A percentile compares a stretch with the other conserved stretches of the same genome.
Conservation (phyloP, 2,888 invertebrate species). For the Junonia oenone region DNA sequence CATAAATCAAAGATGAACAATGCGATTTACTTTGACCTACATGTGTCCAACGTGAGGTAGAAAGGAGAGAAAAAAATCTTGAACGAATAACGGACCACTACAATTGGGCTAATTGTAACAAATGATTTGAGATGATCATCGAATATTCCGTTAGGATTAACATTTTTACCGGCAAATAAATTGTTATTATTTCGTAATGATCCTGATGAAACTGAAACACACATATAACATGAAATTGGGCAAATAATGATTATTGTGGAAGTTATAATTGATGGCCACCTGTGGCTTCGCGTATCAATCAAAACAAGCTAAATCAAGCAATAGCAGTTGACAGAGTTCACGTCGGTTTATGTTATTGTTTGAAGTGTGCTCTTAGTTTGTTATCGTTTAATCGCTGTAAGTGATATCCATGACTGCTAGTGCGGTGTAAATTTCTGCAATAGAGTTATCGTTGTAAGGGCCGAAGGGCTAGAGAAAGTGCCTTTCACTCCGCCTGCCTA, state of each 20-base stretch:
- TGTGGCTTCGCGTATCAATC: constrained; percentile 14
- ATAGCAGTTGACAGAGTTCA: constrained; percentile 6
- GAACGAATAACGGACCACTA: constrained; percentile 48
- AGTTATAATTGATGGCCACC: constrained; percentile 13
- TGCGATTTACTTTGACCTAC: constrained; percentile 60
- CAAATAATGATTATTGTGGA: constrained; percentile 9
- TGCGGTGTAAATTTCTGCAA: constrained; percentile 71
- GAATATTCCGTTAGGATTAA: constrained; percentile 25
- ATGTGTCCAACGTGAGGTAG: constrained; percentile 44
- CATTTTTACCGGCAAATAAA: background rate
- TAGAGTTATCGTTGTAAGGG: constrained; percentile 59
- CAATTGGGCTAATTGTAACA: constrained; percentile 20
- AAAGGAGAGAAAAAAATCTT: constrained; percentile 46
- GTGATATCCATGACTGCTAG: constrained; percentile 56
- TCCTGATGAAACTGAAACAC: constrained; percentile 6
- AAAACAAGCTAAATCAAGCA: constrained; percentile 12
- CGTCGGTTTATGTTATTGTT: background rate
- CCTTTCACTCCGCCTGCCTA: constrained; percentile 66
- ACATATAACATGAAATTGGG: constrained; percentile 1
- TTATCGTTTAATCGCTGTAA: constrained; percentile 45
- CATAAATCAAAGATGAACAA: constrained; percentile 54
- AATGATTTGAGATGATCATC: constrained; percentile 12
- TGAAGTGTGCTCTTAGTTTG: background rate
- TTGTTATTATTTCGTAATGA: background rate
- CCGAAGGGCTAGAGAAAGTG: constrained; percentile 75